Evolutionary conservation across 2,113 vertebrate genomes (phyloP).

Genomic region (Aix galericulata): DNA sequence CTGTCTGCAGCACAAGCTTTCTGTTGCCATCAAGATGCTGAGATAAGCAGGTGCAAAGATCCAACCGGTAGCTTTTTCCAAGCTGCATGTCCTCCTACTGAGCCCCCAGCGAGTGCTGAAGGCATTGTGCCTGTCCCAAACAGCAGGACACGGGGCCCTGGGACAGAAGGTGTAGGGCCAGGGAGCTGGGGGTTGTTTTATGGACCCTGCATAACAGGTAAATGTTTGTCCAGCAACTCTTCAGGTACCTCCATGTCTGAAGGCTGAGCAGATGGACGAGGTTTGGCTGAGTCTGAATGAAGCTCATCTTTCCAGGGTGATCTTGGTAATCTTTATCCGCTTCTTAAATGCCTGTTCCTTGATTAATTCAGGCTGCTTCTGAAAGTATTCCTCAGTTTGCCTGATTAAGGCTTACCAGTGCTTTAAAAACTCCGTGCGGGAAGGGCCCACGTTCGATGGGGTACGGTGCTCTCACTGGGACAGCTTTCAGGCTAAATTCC

Average conservation of each 20-base stretch:
- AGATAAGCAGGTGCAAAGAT: not conserved
- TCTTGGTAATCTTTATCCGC: not conserved
- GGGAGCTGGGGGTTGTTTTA: not conserved
- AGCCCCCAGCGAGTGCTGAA: not conserved
- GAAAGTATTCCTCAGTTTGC: not conserved
- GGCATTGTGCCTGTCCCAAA: not conserved
- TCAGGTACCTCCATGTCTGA: not conserved
- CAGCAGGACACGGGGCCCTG: not conserved
- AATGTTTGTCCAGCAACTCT: not conserved
- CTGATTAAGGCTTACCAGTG: not conserved
- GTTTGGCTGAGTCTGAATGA: not conserved
- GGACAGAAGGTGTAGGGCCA: not conserved
- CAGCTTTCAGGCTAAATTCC: not conserved
- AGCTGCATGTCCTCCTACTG: fast-evolving
- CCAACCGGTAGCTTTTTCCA: not conserved
- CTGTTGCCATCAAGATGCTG: not conserved
- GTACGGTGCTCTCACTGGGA: not conserved
- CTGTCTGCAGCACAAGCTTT: not conserved
- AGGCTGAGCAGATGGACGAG: not conserved
- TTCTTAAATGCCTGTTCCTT: not conserved
- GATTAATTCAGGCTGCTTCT: not conserved
- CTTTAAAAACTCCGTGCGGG: not conserved
- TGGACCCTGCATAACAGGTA: not conserved
- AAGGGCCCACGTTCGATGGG: not conserved
- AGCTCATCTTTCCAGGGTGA: not conserved